A percentile compares a stretch with the other conserved stretches of the same genome.
These are phyloP conservation scores for Hypomesus transpacificus DNA, from an alignment of 2,113 vertebrate genomes.

Conservation along the genomic window DNA sequence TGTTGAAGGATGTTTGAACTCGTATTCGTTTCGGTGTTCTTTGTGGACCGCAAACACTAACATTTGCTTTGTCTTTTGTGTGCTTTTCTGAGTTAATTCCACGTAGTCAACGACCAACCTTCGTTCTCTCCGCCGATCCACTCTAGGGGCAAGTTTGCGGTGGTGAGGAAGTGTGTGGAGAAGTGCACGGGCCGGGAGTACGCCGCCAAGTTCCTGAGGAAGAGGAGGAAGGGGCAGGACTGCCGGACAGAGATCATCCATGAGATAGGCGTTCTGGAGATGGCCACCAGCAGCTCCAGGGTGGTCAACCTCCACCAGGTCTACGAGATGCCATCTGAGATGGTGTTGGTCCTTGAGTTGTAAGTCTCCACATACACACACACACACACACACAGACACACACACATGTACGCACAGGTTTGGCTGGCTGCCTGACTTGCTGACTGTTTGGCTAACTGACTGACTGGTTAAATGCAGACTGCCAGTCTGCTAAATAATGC, in stretches of 20 bases:
- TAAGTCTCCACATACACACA: conserved; percentile 53
- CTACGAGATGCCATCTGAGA: conserved; percentile 73
- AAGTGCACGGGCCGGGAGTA: conserved; percentile 67
- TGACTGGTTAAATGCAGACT: no score
- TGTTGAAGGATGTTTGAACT: no score
- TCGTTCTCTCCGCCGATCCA: conserved; percentile 31
- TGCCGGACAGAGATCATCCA: conserved; percentile 72
- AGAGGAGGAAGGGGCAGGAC: conserved; percentile 75
- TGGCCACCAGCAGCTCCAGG: conserved; percentile 58
- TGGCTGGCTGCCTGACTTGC: no score
- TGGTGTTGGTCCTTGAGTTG: conserved; percentile 77
- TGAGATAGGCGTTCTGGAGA: conserved; percentile 71
- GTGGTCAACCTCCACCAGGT: conserved; percentile 72
- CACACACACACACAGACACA: neutral
- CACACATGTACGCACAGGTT: neutral
- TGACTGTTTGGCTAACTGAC: no score
- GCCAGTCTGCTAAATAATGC: no score
- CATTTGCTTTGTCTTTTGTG: no score
- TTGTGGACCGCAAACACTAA: no score
- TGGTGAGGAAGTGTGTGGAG: conserved; percentile 74
- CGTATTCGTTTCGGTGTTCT: no score
- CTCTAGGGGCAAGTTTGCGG: conserved; percentile 74
- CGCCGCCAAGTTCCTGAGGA: conserved; percentile 77
- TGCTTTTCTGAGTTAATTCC: no score
- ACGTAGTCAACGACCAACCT: neutral